These are phyloP conservation scores for Falco columbarius DNA, from an alignment of 2,797 vertebrate genomes.

Conservation along the genomic window DNA sequence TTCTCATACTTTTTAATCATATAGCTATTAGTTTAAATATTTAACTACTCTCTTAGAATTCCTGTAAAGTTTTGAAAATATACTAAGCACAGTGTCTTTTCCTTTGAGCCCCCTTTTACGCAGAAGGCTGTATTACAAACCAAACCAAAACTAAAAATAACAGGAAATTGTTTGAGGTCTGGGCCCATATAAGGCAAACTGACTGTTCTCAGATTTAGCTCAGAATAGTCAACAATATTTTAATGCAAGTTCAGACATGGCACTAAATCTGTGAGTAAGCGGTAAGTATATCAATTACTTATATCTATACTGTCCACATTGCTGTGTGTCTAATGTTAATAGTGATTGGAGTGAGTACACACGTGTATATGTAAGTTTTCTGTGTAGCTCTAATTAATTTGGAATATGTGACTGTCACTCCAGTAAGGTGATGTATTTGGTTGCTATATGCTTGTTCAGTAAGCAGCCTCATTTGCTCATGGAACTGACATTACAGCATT, in stretches of 20 bases:
- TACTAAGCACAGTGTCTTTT: neutral
- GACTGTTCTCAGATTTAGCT: neutral
- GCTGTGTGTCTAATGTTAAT: neutral
- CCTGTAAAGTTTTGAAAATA: neutral
- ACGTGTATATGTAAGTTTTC: neutral
- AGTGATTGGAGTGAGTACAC: neutral
- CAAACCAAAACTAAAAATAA: neutral
- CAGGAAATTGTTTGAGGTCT: neutral
- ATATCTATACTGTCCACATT: neutral
- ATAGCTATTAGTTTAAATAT: neutral
- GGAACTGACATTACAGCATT: constrained; percentile 47
- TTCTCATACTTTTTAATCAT: neutral
- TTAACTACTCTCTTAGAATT: neutral
- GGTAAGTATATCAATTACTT: neutral
- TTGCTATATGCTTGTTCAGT: neutral
- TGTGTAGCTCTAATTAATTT: constrained; percentile 39
- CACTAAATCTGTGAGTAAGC: neutral
- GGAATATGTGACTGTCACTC: constrained; percentile 6
- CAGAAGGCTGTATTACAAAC: neutral
- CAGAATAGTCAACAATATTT: neutral
- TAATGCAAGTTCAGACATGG: neutral
- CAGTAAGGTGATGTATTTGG: constrained; percentile 1
- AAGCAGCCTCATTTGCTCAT: constrained; percentile 16
- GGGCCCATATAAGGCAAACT: neutral
- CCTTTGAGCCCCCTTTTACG: neutral